Conservation (phyloP, 2,113 vertebrate species). For the Empidonax traillii region DNA sequence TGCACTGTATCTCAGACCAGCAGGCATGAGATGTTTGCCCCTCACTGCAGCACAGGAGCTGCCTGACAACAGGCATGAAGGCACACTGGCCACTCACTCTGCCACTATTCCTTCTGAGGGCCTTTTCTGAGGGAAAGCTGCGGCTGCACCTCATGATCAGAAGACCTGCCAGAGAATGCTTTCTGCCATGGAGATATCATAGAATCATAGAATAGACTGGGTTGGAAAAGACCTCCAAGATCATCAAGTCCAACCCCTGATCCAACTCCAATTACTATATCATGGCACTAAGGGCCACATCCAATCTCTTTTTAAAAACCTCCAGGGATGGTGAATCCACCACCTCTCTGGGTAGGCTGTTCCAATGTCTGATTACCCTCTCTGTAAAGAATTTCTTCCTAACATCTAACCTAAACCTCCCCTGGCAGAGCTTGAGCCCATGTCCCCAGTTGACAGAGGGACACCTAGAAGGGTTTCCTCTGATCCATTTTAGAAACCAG, state of each 20-base stretch:
- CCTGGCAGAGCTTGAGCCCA: no score
- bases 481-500: not conserved
- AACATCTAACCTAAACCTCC: no score
- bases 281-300: no score
- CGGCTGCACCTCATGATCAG: not conserved
- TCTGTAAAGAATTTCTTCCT: no score
- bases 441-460: not conserved
- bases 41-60: not conserved
- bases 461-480: not conserved
- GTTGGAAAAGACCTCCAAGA: no score
- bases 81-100: not conserved
- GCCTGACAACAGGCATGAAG: not conserved
- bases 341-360: no score
- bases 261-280: no score
- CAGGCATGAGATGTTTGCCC: not conserved
- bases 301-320: no score
- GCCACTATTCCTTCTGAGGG: fast-evolving
- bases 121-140: not conserved
- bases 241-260: no score
- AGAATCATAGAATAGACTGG: no score
- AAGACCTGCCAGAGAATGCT: not conserved
- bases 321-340: no score
- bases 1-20: not conserved
- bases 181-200: not conserved
- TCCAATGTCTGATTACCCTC: no score